Evolutionary conservation across 2,888 invertebrate genomes (phyloP), one percentile per base, ranked within the genome.

Genomic region (Gisinianus flammeolus): DNA sequence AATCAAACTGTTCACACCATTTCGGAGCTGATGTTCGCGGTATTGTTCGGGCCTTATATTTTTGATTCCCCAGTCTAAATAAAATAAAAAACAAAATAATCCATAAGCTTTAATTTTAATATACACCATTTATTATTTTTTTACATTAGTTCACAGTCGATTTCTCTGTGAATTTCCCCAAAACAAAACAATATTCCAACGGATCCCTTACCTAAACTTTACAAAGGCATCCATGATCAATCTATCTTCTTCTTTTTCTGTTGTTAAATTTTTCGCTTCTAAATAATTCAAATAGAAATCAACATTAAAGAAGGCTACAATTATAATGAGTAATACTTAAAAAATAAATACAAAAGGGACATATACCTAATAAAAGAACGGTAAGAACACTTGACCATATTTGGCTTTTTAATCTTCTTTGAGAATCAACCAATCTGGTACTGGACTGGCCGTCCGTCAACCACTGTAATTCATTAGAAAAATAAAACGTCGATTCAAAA

Each of bases 351-450:
- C n/a, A n/a, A n/a, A n/a, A n/a, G n/a, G n/a, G n/a, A n/a, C n/a
- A n/a, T n/a, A n/a, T n/a, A n/a, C n/a, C n/a, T n/a, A 44, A 19
- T 44, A 64, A 58, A n/a, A 98, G 93, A 85, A 98, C 94, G 79
- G 97, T 98, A 54, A 99, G 97, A 78, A 97, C 96, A 2, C 96
- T 95, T 86, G 94, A 96, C 98, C 98, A 98, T 87, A 97, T 95
- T 88, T 98, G 97, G 33, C 94, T 95, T 88, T 97, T 97, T 75
- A 96, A 88, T 80, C 93, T 90, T 86, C 93, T 92, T 86, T 93
- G 94, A 77, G 93, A 92, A 86, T 95, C 95, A 58, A 92, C 92
- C 82, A 93, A 87, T 67, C 82, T 78, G 0, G 79, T 58, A 16
- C 77, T 73, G 0, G 80, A 74, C 19, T 80, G 81, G 19, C 78